Evolutionary conservation across 1,140 invertebrate genomes (phyloP), one percentile per base, ranked within the genome.

Genomic region (Calliphora vicina): DNA sequence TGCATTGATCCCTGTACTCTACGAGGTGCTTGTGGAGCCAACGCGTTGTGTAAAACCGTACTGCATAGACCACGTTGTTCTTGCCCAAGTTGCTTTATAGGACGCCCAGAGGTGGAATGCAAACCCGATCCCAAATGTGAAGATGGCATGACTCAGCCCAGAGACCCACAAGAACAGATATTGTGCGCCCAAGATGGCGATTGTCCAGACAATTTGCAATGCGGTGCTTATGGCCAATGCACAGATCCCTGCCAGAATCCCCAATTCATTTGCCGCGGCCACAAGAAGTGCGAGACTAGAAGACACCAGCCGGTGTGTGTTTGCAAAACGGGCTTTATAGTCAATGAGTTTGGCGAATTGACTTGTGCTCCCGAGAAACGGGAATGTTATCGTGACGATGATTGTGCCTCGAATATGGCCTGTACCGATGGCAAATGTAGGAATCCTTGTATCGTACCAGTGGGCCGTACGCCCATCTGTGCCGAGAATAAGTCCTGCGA

Each of bases 1-100:
- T 98, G 97, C 91, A 93, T 96, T 91, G 96, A 98, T 92, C 97
- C 96, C 85, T 98, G 97, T 92, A 94, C 93, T 86, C 92, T 97
- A 86, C 94, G 95, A 85, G 96, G 95, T 85, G 95, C 95, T 83
- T 98, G 97, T 91, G 97, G 97, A 84, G 93, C 95, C 85, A 97
- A 97, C 91, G 97, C 97, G 71, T 92, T 97, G 45, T 98, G 97
- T 90, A 93, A 94, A 85, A 94, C 96, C 67, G 93, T 97, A 78
- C 91, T 95, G 86, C 97, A 97, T 91, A 94, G 94, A 87, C 94
- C 96, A 12, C 93, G 95, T 83, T 97, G 97, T 90, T 94, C 95
- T 42, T 98, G 97, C 89, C 95, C 96, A 50, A 94, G 96, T 87
- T 97, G 97, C 91, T 95, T 97, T 91, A 93, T 95, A 81, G 97